These are phyloP conservation scores for Tetrao urogallus DNA, from an alignment of 2,113 vertebrate species.

Conservation along the genomic window DNA sequence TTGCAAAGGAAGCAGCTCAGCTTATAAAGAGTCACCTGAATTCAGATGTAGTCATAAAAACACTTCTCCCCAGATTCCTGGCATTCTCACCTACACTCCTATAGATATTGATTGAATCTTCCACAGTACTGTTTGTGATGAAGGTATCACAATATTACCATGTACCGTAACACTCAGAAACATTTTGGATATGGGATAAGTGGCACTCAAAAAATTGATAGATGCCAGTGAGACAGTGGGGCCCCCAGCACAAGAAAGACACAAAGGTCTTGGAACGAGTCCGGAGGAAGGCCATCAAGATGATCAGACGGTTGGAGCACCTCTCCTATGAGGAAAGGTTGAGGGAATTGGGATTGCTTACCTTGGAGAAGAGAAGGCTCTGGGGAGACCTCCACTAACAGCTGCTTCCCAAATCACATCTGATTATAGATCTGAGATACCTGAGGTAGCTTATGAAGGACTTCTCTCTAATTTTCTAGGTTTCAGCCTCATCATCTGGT, in stretches of 20 bases:
- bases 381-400: neutral
- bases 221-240: neutral
- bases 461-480: neutral
- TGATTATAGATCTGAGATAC: neutral
- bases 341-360: too few relatives aligned
- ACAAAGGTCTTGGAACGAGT: too few relatives aligned
- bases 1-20: neutral
- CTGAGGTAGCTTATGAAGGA: neutral
- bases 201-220: neutral
- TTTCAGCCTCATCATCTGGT: neutral
- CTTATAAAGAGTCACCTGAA: neutral
- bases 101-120: neutral
- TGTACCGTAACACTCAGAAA: neutral
- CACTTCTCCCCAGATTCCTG: neutral
- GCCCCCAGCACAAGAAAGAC: too few relatives aligned
- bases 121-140: neutral
- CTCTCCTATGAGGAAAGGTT: too few relatives aligned
- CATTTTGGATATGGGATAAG: neutral
- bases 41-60: neutral
- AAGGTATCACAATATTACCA: neutral
- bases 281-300: too few relatives aligned
- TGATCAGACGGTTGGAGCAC: too few relatives aligned
- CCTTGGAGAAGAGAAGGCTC: too few relatives aligned
- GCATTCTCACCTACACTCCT: neutral
- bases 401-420: neutral